phyloP scores from a whole-genome alignment of 2,113 vertebrate genomes.

The Seriola quinqueradiata region DNA sequence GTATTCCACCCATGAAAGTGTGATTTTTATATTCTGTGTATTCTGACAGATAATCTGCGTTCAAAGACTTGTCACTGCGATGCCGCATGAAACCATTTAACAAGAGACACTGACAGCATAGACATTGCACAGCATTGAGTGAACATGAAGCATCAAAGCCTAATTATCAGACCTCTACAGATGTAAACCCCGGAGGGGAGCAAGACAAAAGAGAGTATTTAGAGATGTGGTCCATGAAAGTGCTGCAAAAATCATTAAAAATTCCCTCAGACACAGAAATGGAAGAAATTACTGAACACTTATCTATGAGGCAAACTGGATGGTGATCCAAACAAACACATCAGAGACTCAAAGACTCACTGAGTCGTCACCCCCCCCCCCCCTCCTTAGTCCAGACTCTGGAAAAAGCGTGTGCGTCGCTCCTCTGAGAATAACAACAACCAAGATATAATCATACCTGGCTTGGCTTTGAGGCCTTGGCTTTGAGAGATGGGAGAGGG shows the following conservation, averaged over 20 bases:
- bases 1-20: conserved; percentile 2
- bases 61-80: conserved; percentile 40
- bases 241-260: conserved; percentile 64
- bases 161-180: conserved; percentile 47
- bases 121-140: not conserved
- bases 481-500: conserved; percentile 54
- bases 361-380: not conserved
- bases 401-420: conserved; percentile 65
- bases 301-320: conserved; percentile 71
- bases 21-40: conserved; percentile 28
- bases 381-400: conserved; percentile 44
- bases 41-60: conserved; percentile 9
- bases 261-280: conserved; percentile 54
- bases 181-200: conserved; percentile 40
- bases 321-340: conserved; percentile 61
- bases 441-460: conserved; percentile 79
- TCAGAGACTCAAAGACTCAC: conserved; percentile 20
- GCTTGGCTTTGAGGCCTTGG: conserved; percentile 66
- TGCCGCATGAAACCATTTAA: conserved; percentile 34
- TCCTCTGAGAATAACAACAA: conserved; percentile 69
- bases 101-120: conserved; percentile 1
- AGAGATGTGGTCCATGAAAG: conserved; percentile 53
- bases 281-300: conserved; percentile 74
- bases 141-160: conserved; percentile 44
- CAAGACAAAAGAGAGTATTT: conserved; percentile 53